Percentiles rank a stretch among this genome's conserved stretches.
Conservation (phyloP, 2,888 invertebrate species). For the Mesopsocus fuscifrons region DNA sequence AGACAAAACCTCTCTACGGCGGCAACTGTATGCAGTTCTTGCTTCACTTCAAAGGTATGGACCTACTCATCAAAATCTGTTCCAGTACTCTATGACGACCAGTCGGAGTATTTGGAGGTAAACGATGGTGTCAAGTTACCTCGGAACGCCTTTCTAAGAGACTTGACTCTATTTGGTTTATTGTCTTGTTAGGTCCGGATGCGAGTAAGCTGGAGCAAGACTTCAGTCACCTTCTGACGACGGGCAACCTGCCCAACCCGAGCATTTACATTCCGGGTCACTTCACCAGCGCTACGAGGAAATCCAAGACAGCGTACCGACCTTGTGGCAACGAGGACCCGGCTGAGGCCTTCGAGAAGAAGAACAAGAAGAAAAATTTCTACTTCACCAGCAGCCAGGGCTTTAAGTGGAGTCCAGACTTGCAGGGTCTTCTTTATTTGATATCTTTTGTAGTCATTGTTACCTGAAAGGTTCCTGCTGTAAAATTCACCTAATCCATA, state of each 20-base stretch:
- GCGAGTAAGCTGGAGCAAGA: slow-evolving; percentile 64
- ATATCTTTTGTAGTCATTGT: too few relatives aligned
- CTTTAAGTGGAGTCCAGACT: too few relatives aligned
- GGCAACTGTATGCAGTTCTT: slow-evolving; percentile 69
- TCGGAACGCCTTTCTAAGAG: too few relatives aligned
- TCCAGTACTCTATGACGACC: too few relatives aligned
- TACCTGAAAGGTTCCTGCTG: too few relatives aligned
- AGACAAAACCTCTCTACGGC: slow-evolving; percentile 54
- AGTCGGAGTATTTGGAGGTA: too few relatives aligned
- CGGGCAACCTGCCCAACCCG: slow-evolving; percentile 53
- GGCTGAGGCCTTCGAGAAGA: slow-evolving; percentile 36
- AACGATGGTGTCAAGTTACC: too few relatives aligned
- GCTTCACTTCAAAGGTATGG: slow-evolving; percentile 58
- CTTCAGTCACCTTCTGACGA: slow-evolving; percentile 51
- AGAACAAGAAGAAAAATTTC: slow-evolving; percentile 24
- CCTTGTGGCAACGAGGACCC: slow-evolving; percentile 53
- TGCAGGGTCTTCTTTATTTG: too few relatives aligned
- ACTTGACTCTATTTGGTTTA: too few relatives aligned
- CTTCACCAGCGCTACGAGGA: slow-evolving; percentile 42
- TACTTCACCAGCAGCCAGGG: not conserved
- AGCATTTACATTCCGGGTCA: slow-evolving; percentile 62
- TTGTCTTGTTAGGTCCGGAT: slow-evolving; percentile 50
- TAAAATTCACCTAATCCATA: too few relatives aligned
- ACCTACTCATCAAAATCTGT: too few relatives aligned
- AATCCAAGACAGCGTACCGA: slow-evolving; percentile 48